These are phyloP conservation scores for Hirtodrosophila confusa DNA, from an alignment of 2,888 invertebrate genomes.

Conservation along the genomic window DNA sequence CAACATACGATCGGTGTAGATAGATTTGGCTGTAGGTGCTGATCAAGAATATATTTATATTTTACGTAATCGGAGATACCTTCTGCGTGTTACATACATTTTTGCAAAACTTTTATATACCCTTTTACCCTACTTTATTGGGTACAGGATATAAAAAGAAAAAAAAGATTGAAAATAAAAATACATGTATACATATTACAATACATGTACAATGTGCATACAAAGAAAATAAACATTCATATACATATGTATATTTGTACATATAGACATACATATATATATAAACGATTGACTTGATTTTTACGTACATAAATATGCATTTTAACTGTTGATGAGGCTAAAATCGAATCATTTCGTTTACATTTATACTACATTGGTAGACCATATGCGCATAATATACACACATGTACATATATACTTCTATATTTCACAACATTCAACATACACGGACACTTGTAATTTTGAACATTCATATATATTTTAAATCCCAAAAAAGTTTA, in stretches of 20 bases:
- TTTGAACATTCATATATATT: slow-evolving; percentile 10
- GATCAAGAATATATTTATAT: too few species aligned
- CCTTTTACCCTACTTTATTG: too few species aligned
- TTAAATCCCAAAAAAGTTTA: slow-evolving; percentile 10
- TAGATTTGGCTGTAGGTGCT: too few species aligned
- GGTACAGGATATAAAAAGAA: too few species aligned
- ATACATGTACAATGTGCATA: slow-evolving; percentile 2
- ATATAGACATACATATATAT: too few species aligned
- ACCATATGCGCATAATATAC: slow-evolving; percentile 24
- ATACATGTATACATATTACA: neutral
- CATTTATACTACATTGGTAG: slow-evolving; percentile 17
- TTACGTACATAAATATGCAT: slow-evolving; percentile 20
- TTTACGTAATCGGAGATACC: neutral
- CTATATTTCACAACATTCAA: slow-evolving; percentile 16
- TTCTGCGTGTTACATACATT: neutral
- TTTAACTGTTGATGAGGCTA: slow-evolving; percentile 45
- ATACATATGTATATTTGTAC: neutral
- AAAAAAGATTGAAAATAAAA: too few species aligned
- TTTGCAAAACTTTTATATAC: neutral
- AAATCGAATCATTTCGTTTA: slow-evolving; percentile 33
- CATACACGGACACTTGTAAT: slow-evolving; percentile 7
- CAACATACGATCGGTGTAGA: too few species aligned
- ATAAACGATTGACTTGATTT: neutral
- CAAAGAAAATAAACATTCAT: neutral
- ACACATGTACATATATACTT: slow-evolving; percentile 17